Conservation (phyloP, 2,797 vertebrate genomes). For the Siniperca scherzeri region DNA sequence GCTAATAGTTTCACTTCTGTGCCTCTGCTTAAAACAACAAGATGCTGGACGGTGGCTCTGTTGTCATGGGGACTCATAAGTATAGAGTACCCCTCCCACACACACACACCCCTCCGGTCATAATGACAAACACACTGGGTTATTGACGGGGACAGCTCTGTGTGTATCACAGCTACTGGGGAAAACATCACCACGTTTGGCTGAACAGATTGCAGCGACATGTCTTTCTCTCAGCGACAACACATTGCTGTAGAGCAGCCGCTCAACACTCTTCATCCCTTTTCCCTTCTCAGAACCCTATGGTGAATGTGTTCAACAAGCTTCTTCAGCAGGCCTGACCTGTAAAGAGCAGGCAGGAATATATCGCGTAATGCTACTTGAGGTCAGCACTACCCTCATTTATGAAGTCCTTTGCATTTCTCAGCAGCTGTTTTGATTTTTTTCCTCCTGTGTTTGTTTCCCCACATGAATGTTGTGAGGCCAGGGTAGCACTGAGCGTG, state of each 20-base stretch:
- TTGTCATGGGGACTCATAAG: conserved; percentile 82
- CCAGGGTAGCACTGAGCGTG: background rate
- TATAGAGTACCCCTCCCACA: conserved; percentile 60
- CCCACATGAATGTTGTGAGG: conserved; percentile 31
- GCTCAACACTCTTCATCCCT: conserved; percentile 3
- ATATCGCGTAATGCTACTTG: conserved; percentile 1
- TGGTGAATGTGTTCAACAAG: conserved; percentile 28
- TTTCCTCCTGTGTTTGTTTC: conserved; percentile 30
- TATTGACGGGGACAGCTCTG: conserved; percentile 55
- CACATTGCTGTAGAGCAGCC: conserved; percentile 32
- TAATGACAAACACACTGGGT: conserved; percentile 58
- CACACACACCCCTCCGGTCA: conserved; percentile 52
- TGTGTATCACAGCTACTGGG: conserved; percentile 48
- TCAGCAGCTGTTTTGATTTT: conserved; percentile 25
- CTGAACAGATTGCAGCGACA: conserved; percentile 52
- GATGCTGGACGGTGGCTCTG: conserved; percentile 68
- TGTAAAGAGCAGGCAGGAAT: conserved; percentile 29
- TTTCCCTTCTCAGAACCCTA: background rate
- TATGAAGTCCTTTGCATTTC: conserved; percentile 27
- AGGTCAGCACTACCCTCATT: conserved; percentile 31
- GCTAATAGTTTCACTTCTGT: conserved; percentile 64
- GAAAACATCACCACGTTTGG: conserved; percentile 49
- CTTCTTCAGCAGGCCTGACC: conserved; percentile 39
- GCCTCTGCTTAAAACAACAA: conserved; percentile 60
- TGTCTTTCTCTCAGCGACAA: conserved; percentile 39